phyloP scores from a whole-genome alignment of 2,888 invertebrate species.

The Phania funesta region DNA sequence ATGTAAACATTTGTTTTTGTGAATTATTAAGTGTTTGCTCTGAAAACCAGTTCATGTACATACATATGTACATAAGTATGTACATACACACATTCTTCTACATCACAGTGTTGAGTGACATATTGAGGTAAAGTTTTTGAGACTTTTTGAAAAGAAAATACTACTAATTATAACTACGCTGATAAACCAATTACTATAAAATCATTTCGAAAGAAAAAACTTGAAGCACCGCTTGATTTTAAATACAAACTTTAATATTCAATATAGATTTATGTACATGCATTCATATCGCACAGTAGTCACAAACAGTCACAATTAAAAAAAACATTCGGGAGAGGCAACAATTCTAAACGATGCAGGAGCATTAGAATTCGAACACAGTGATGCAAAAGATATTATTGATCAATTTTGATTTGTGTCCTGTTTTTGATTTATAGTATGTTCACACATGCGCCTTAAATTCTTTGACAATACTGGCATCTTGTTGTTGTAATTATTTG shows the following conservation, averaged over 20 bases:
- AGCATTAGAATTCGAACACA: no score
- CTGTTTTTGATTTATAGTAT: no score
- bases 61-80: background rate
- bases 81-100: background rate
- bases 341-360: no score
- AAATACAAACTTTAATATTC: background rate
- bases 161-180: background rate
- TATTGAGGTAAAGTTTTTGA: slow-evolving; percentile 36
- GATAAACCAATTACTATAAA: slow-evolving; percentile 8
- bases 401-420: no score
- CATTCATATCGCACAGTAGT: no score
- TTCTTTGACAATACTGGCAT: no score
- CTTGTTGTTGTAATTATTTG: no score
- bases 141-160: slow-evolving; percentile 3
- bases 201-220: slow-evolving; percentile 8
- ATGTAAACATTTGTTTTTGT: background rate
- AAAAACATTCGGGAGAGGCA: no score
- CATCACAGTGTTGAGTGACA: background rate
- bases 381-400: no score
- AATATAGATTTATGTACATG: no score
- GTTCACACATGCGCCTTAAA: no score
- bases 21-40: background rate
- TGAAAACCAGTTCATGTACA: slow-evolving; percentile 28
- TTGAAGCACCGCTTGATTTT: background rate
- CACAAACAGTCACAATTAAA: no score